Evolutionary conservation across 1,140 invertebrate species (phyloP).

Genomic region (Drosophila rufa): DNA sequence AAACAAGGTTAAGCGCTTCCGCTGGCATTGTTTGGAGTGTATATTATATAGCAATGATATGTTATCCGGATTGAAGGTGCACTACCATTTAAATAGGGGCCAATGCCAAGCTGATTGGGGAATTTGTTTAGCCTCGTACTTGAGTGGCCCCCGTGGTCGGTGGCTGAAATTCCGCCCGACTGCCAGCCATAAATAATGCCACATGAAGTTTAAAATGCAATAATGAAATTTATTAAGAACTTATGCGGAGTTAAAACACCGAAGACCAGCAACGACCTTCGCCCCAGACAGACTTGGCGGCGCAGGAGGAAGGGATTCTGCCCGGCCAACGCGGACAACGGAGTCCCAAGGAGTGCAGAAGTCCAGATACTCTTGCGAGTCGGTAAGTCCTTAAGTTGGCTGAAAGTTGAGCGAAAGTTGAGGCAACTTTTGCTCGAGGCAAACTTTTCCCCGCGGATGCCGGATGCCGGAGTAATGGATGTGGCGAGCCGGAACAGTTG

Average conservation of each 20-base stretch:
- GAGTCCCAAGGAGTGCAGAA: slow-evolving; percentile 18
- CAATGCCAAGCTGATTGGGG: slow-evolving; percentile 26
- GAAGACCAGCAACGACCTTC: slow-evolving; percentile 35
- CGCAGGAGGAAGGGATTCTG: neutral
- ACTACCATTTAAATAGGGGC: slow-evolving; percentile 2
- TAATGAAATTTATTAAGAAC: slow-evolving; percentile 67
- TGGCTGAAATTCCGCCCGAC: slow-evolving; percentile 21
- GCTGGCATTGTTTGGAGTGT: neutral
- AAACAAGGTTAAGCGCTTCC: slow-evolving; percentile 13
- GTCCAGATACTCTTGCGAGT: slow-evolving; percentile 42
- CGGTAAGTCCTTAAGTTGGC: slow-evolving; percentile 28
- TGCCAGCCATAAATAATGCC: slow-evolving; percentile 49
- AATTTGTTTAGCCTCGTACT: slow-evolving; percentile 7
- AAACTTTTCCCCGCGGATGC: slow-evolving; percentile 27
- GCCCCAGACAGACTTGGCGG: slow-evolving; percentile 7
- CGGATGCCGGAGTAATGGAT: slow-evolving; percentile 30
- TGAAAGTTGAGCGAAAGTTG: slow-evolving; percentile 38
- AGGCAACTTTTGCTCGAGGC: slow-evolving; percentile 20
- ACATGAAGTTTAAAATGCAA: slow-evolving; percentile 59
- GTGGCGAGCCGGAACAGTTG: slow-evolving; percentile 32
- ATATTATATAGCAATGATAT: neutral
- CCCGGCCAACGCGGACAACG: slow-evolving; percentile 1
- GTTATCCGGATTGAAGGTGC: slow-evolving; percentile 10
- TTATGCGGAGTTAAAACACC: slow-evolving; percentile 58
- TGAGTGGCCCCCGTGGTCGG: neutral